phyloP scores from a whole-genome alignment of 2,888 invertebrate genomes.

The Boloria euphrosyne region DNA sequence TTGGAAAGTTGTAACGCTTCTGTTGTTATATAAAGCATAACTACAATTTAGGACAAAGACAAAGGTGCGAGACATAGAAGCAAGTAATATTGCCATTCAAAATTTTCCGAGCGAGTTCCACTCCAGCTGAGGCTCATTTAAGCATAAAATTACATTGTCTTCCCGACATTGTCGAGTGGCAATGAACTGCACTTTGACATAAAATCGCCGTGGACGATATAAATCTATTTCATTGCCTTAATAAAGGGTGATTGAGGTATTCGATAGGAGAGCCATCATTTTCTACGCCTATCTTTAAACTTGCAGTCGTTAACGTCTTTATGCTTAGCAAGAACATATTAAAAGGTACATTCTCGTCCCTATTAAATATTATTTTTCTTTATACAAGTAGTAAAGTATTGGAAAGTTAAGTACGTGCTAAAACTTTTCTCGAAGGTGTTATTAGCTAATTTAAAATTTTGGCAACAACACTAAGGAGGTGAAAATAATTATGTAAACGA shows the following conservation, averaged over 20 bases:
- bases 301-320: conserved; percentile 64
- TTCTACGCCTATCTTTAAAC: conserved; percentile 63
- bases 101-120: conserved; percentile 78
- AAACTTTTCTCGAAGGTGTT: conserved; percentile 51
- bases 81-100: conserved; percentile 75
- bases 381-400: conserved; percentile 14
- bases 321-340: conserved; percentile 46
- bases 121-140: conserved; percentile 75
- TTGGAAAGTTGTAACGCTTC: conserved; percentile 73
- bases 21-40: conserved; percentile 77
- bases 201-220: conserved; percentile 77
- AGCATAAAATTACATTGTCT: conserved; percentile 83
- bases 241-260: conserved; percentile 77
- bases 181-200: conserved; percentile 83
- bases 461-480: conserved; percentile 67
- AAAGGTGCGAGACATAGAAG: conserved; percentile 66
- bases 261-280: conserved; percentile 71
- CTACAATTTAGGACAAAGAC: conserved; percentile 71
- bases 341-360: conserved; percentile 37
- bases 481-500: conserved; percentile 58
- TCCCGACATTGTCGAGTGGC: conserved; percentile 75
- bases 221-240: conserved; percentile 80
- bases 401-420: conserved; percentile 43
- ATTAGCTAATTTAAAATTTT: conserved; percentile 57
- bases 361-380: conserved; percentile 29